These are phyloP conservation scores for Troides helena DNA, from an alignment of 2,888 invertebrate genomes.

Conservation along the genomic window DNA sequence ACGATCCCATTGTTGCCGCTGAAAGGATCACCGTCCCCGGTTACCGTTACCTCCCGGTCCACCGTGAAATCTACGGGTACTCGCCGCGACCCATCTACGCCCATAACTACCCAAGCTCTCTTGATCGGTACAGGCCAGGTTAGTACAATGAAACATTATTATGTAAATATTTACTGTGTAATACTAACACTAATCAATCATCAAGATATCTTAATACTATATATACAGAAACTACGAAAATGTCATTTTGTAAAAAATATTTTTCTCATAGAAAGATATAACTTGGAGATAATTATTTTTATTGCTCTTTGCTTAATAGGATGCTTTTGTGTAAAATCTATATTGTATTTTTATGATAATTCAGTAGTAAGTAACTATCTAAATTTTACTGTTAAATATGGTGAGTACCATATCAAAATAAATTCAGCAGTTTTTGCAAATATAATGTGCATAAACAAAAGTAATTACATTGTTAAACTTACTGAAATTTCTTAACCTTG, in stretches of 20 bases:
- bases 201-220: neutral
- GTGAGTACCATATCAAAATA: too few relatives aligned
- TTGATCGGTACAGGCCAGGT: conserved; percentile 92
- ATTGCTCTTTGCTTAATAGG: too few relatives aligned
- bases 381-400: too few relatives aligned
- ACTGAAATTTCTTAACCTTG: neutral
- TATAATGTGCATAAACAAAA: too few relatives aligned
- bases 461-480: too few relatives aligned
- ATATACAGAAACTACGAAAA: neutral
- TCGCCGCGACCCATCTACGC: conserved; percentile 93
- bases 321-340: too few relatives aligned
- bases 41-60: conserved; percentile 94
- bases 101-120: conserved; percentile 88
- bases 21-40: conserved; percentile 93
- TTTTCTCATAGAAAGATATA: neutral
- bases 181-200: conserved; percentile 19
- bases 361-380: too few relatives aligned
- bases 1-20: conserved; percentile 88
- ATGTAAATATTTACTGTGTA: conserved; percentile 6
- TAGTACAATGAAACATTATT: conserved; percentile 72
- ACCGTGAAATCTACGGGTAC: conserved; percentile 94
- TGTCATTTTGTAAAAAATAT: neutral
- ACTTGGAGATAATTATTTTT: too few relatives aligned
- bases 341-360: too few relatives aligned
- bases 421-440: too few relatives aligned